Base-by-base conservation (phyloP, 2,888 invertebrate genomes). In the Napeogenes inachia region DNA sequence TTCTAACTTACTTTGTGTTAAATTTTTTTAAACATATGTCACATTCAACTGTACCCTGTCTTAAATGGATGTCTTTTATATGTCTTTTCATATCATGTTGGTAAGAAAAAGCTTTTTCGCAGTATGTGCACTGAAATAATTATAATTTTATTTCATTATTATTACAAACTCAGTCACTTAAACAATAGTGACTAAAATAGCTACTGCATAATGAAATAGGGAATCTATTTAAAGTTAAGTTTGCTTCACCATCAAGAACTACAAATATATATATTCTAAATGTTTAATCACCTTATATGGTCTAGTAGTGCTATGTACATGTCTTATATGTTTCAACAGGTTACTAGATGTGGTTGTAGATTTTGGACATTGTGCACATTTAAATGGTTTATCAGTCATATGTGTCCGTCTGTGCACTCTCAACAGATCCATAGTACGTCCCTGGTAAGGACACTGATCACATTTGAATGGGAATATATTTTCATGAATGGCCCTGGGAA, bases 31-130 rank as follows among this genome's bases (percentile, higher is more conserved):
- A 81, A 69, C 89, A 90, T 45, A 89, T 76, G 54, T 89, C 81
- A 70, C 89, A 90, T 67, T 89, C 85, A 4, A 85, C 89, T 0
- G 85, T 86, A 47, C 85, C 83, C 68, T 87, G 87, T 42, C 89
- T 78, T 59, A 90, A 70, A 70, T 90, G 89, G 65, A 87, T 88
- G 66, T 89, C 89, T 72, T 76, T 82, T 47, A 89, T 68, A 60
- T 90, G 89, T 66, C 84, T 79, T 63, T 85, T 89, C 81, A 89
- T 81, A 66, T 86, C 85, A 64, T 87, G 87, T 71, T 85, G 85
- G 67, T 82, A 89, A n/a, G 85, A 82, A 70, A 90, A 90, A 3
- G 81, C 84, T 67, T 84, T 89, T n/a, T 89, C 88, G 63, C 89
- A 89, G 70, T 87, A 89, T 45, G 75, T 77, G 71, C 89, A 90